These are phyloP conservation scores for Epizoanthus ramosus DNA, from an alignment of 92 coral and sea anemone genomes.

Conservation along the genomic window DNA sequence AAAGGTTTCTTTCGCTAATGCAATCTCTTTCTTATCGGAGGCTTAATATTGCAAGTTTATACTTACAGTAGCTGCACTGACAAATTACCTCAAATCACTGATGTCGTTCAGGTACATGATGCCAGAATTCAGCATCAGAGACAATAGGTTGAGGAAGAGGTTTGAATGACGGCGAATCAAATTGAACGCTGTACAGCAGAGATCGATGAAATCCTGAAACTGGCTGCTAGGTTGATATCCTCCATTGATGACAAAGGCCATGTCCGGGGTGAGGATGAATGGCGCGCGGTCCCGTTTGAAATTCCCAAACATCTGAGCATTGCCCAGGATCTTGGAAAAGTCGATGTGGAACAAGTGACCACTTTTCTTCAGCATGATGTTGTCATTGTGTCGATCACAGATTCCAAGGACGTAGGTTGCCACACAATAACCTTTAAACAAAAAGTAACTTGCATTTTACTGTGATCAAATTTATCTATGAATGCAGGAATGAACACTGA, in stretches of 20 bases:
- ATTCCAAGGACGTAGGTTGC: conserved; percentile 98
- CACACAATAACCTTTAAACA: conserved; percentile 81
- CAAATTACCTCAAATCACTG: conserved; percentile 63
- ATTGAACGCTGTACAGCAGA: conserved; percentile 95
- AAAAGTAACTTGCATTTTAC: background rate
- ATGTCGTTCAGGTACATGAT: conserved; percentile 80
- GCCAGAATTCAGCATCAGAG: conserved; percentile 97
- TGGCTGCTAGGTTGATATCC: conserved; percentile 97
- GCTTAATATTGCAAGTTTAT: too few species aligned
- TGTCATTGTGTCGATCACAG: conserved; percentile 99
- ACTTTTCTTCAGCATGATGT: conserved; percentile 95
- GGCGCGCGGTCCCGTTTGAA: conserved; percentile 99
- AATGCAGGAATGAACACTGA: too few species aligned
- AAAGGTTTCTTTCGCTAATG: too few species aligned
- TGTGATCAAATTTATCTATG: too few species aligned
- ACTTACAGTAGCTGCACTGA: too few species aligned
- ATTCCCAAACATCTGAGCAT: conserved; percentile 98
- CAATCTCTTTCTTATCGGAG: too few species aligned
- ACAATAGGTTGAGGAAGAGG: conserved; percentile 81
- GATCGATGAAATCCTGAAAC: conserved; percentile 95
- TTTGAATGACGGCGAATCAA: conserved; percentile 92
- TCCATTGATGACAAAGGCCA: conserved; percentile 99
- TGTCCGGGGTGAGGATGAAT: conserved; percentile 96
- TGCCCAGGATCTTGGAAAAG: conserved; percentile 97
- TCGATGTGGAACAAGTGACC: conserved; percentile 98